Base-by-base conservation (phyloP, 2,797 vertebrate species). In the Oryzias dopingdopingensis region DNA sequence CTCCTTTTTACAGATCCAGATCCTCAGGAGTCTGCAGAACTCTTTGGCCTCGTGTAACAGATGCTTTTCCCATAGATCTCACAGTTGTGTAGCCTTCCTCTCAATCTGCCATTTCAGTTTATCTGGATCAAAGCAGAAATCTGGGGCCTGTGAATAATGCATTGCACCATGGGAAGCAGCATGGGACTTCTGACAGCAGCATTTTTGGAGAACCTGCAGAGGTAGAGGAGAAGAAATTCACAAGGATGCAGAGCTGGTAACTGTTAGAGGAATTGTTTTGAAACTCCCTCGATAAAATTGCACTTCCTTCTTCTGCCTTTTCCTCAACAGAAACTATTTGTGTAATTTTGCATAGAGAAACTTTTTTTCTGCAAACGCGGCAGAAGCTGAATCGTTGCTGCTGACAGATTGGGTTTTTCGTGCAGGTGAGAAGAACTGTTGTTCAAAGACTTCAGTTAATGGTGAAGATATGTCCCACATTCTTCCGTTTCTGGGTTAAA, bases 101-200 rank as follows among this genome's bases (percentile, higher is more conserved):
- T 42, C 44, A 66, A 57, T 55, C 50, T 76, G 76, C 70, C 77
- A 66, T 58, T 71, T 77, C 70, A 46, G 65, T 76, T 82, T 67
- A 67, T 41, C 40, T 15, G 72, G 65, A 74, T 80, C 69, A 78
- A 67, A 67, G 50, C 46, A 68, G 52, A 45, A 52, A 68, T 67
- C 62, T 18, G 17, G 42, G 18, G 49, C 46, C 42, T 57, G 42
- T 78, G 60, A 81, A 84, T 79, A 81, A 87, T 79, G 62, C 57
- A 66, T 52, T 13, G 42, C 67, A 42, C 49, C n/a, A 13, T 54
- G 64, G 78, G 70, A 64, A 50, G 29, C 64, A 62, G 56, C 24
- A 56, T 63, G 54, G 23, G 52, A 41, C 44, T 69, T 52, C 61
- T 77, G 71, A 76, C 65, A 80, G 50, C 37, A 61, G 56, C 48